phyloP scores from a whole-genome alignment of 2,888 invertebrate species.

The Heliconius sara region DNA sequence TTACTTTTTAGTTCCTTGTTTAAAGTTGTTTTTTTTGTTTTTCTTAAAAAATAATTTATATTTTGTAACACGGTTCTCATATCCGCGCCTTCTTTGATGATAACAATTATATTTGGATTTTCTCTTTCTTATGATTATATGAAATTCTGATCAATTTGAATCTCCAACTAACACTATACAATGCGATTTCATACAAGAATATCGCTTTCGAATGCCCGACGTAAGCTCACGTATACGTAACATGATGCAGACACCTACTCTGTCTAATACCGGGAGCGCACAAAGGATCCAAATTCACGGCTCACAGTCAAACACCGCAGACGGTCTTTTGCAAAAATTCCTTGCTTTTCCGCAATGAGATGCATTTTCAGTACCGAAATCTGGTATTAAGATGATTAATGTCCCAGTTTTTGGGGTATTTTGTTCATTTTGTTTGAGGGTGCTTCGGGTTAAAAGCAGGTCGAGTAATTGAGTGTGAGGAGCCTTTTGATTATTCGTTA shows the following conservation, averaged over 20 bases:
- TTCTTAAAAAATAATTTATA: no score
- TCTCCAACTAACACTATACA: not conserved
- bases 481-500: not conserved
- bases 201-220: not conserved
- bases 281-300: constrained; percentile 31
- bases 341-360: constrained; percentile 15
- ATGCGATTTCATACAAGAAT: not conserved
- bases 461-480: not conserved
- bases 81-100: no score
- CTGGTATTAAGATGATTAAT: constrained; percentile 34
- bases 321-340: constrained; percentile 32
- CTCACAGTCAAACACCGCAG: constrained; percentile 33
- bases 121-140: no score
- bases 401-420: not conserved
- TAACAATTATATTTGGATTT: no score
- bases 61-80: no score
- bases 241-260: not conserved
- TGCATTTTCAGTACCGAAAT: constrained; percentile 18
- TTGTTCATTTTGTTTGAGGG: constrained; percentile 2
- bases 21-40: no score
- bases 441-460: not conserved
- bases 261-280: constrained; percentile 26
- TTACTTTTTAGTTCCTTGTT: no score
- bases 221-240: not conserved
- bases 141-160: no score